Conservation (phyloP, 2,888 invertebrate species). For the Achlya flavicornis region DNA sequence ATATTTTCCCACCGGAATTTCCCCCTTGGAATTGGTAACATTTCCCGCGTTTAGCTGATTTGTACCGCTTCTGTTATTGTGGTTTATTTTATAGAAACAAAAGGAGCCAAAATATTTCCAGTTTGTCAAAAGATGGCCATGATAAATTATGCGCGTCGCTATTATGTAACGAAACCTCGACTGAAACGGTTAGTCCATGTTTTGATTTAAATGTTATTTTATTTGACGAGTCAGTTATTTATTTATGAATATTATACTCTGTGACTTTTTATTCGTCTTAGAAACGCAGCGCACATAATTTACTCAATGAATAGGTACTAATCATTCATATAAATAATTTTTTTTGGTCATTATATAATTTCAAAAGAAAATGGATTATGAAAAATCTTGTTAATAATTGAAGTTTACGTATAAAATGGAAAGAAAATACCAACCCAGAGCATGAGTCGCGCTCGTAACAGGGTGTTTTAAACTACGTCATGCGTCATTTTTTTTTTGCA, state of each 20-base stretch:
- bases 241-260: neutral
- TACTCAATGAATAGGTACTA: no score
- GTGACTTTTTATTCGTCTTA: no score
- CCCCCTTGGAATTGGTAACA: conserved; percentile 73
- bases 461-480: no score
- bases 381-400: no score
- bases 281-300: no score
- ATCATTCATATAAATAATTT: no score
- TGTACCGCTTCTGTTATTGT: conserved; percentile 68
- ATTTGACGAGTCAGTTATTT: neutral
- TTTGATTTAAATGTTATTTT: conserved; percentile 7
- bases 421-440: no score
- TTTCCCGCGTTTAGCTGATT: conserved; percentile 76
- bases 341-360: no score
- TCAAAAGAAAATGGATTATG: no score
- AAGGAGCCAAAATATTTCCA: conserved; percentile 61
- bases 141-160: conserved; percentile 53
- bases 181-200: conserved; percentile 29
- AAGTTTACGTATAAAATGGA: no score
- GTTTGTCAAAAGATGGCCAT: conserved; percentile 59
- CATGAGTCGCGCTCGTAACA: no score
- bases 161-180: conserved; percentile 35
- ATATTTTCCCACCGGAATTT: conserved; percentile 78
- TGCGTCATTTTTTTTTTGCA: no score
- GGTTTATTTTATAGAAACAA: conserved; percentile 66